Percentiles rank a stretch among this genome's conserved stretches.
Evolutionary conservation across 2,888 invertebrate genomes (phyloP).

Genomic region (Neuroscelio doddi): DNA sequence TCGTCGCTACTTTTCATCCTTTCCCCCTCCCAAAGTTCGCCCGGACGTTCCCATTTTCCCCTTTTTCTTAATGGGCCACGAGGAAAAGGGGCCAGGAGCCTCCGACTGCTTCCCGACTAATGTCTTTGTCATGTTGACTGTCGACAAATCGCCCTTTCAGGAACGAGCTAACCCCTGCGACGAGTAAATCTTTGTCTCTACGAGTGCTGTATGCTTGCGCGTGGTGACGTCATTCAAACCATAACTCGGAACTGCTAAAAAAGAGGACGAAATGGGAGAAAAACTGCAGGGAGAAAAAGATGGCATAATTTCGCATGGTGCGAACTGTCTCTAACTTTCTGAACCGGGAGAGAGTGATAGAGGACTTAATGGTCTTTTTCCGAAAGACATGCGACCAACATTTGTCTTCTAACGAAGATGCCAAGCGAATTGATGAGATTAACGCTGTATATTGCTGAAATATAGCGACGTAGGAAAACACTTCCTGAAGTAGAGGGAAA

Average conservation of each 20-base stretch:
- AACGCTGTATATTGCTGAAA: slow-evolving; percentile 21
- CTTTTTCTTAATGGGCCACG: slow-evolving; percentile 56
- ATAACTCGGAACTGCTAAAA: neutral
- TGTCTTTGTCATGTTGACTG: slow-evolving; percentile 71
- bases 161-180: slow-evolving; percentile 32
- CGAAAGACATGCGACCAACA: slow-evolving; percentile 23
- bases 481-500: slow-evolving; percentile 10
- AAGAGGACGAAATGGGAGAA: slow-evolving; percentile 2
- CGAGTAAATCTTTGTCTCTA: slow-evolving; percentile 50
- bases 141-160: slow-evolving; percentile 67
- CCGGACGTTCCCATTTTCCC: neutral
- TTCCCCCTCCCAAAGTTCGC: slow-evolving; percentile 6
- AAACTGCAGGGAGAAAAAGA: neutral
- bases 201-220: neutral
- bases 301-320: slow-evolving; percentile 9
- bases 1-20: neutral
- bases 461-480: slow-evolving; percentile 10
- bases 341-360: slow-evolving; percentile 9
- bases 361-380: slow-evolving; percentile 40
- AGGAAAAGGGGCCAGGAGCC: slow-evolving; percentile 35
- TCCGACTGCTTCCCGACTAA: slow-evolving; percentile 53
- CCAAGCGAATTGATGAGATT: slow-evolving; percentile 39
- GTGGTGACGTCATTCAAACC: slow-evolving; percentile 2
- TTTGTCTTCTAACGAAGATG: slow-evolving; percentile 34
- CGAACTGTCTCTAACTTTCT: neutral